A percentile compares a stretch with the other conserved stretches of the same genome.
Evolutionary conservation across 2,888 invertebrate species (phyloP).

Genomic region (Cyaniris semiargus): DNA sequence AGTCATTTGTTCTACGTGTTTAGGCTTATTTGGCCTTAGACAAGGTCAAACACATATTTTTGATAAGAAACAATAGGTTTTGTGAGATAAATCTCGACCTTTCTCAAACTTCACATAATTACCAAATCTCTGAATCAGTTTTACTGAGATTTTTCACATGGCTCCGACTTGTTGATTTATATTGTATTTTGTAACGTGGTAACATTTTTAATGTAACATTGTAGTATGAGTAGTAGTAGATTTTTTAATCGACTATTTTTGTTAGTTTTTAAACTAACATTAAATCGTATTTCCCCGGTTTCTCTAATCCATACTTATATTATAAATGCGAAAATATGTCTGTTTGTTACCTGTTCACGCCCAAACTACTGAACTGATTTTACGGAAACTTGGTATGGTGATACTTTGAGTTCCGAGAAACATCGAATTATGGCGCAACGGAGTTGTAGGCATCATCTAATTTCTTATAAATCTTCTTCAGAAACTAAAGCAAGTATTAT

Average conservation of each 20-base stretch:
- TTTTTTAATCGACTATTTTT: not conserved
- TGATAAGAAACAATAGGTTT: slow-evolving; percentile 4
- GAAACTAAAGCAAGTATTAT: not conserved
- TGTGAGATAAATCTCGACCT: not conserved
- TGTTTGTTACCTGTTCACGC: no score
- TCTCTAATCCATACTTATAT: no score
- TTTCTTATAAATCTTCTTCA: not conserved
- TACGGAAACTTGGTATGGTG: no score
- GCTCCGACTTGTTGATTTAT: slow-evolving; percentile 2
- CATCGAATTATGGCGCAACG: no score
- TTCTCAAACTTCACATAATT: slow-evolving; percentile 27
- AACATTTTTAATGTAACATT: not conserved
- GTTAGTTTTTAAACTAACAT: not conserved
- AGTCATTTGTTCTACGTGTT: not conserved
- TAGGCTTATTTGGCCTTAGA: not conserved
- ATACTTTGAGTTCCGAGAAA: no score
- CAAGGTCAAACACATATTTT: not conserved
- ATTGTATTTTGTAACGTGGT: slow-evolving; percentile 8
- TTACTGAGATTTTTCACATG: slow-evolving; percentile 26
- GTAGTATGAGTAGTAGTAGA: not conserved
- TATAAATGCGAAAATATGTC: no score
- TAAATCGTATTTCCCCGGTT: not conserved
- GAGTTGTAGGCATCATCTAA: no score
- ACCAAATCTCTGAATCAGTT: slow-evolving; percentile 4
- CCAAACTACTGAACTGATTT: no score